phyloP scores from a whole-genome alignment of 2,888 invertebrate species.

The Hermodice carunculata region DNA sequence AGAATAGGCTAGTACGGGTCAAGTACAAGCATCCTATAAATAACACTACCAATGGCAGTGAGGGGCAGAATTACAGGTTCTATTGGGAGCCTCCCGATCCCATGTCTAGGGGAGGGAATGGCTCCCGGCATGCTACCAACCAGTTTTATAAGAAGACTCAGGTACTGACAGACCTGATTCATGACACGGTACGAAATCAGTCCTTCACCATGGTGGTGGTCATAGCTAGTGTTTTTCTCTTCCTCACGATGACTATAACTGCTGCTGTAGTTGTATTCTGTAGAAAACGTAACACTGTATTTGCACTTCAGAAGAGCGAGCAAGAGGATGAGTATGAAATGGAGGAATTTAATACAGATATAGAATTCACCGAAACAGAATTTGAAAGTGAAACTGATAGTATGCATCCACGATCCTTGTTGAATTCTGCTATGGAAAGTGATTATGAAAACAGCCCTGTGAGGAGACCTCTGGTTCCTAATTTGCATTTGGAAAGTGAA shows the following conservation, averaged over 20 bases:
- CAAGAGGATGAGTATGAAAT: constrained; percentile 60
- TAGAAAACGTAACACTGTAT: constrained; percentile 64
- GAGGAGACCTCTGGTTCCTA: constrained; percentile 6
- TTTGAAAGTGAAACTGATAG: constrained; percentile 23
- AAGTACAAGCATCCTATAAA: constrained; percentile 15
- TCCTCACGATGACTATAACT: constrained; percentile 56
- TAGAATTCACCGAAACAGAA: constrained; percentile 26
- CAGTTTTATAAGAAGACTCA: constrained; percentile 21
- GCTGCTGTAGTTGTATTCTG: constrained; percentile 61
- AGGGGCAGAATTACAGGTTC: constrained; percentile 11
- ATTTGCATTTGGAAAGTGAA: constrained; percentile 5
- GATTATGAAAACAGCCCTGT: constrained; percentile 28
- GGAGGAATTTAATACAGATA: constrained; percentile 49
- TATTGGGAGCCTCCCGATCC: constrained; percentile 8
- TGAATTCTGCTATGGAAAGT: constrained; percentile 7
- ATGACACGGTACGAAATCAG: constrained; percentile 16
- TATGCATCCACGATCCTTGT: background rate
- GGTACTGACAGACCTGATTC: constrained; percentile 16
- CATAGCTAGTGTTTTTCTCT: constrained; percentile 58
- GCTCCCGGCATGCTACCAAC: constrained; percentile 6
- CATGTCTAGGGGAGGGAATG: constrained; percentile 1
- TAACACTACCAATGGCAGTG: constrained; percentile 15
- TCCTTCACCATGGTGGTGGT: constrained; percentile 49
- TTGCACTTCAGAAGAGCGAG: constrained; percentile 58
- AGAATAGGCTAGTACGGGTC: constrained; percentile 14